Evolutionary conservation across 2,888 invertebrate species (phyloP), one percentile per base, ranked within the genome.

Genomic region (Achlya flavicornis): DNA sequence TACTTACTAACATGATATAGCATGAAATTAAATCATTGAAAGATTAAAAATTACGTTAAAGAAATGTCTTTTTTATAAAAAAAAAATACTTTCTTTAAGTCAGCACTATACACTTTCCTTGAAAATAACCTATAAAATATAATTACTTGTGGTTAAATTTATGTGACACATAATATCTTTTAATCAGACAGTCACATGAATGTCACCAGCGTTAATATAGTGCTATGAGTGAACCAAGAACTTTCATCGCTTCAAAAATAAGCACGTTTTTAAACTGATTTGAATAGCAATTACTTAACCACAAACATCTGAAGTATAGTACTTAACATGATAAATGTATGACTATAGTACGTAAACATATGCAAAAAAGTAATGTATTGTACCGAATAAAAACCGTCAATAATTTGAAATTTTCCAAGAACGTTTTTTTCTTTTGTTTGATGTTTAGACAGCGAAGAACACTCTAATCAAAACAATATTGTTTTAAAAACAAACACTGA

Each of bases 121-220:
- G n/a, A 5, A n/a, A 6, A n/a, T n/a, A n/a, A n/a, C n/a, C n/a
- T n/a, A n/a, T n/a, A n/a, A n/a, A n/a, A n/a, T n/a, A n/a, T n/a
- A n/a, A n/a, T n/a, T n/a, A n/a, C n/a, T n/a, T 41, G 41, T 41
- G 12, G 41, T 41, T 12, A 41, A 41, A 41, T 41, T 3, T 41
- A 41, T 41, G 12, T 4, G 41, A 41, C 41, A 41, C 41, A 46
- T 7, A 46, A 46, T 46, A 46, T n/a, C 46, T 46, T 46, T n/a
- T 46, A n/a, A n/a, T 46, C 46, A 46, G 46, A 46, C 46, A 46
- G 46, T 46, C 46, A 46, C n/a, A n/a, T 46, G 46, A 46, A 46
- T n/a, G 46, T 46, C 46, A 46, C n/a, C 46, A n/a, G 6, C 46
- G 46, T n/a, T 46, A 46, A 46, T n/a, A 46, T 46, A 46, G 2